Percentiles rank a stretch among this genome's conserved stretches.
These are phyloP conservation scores for Drosophila aldrichi DNA, from an alignment of 2,888 invertebrate genomes.

Conservation along the genomic window DNA sequence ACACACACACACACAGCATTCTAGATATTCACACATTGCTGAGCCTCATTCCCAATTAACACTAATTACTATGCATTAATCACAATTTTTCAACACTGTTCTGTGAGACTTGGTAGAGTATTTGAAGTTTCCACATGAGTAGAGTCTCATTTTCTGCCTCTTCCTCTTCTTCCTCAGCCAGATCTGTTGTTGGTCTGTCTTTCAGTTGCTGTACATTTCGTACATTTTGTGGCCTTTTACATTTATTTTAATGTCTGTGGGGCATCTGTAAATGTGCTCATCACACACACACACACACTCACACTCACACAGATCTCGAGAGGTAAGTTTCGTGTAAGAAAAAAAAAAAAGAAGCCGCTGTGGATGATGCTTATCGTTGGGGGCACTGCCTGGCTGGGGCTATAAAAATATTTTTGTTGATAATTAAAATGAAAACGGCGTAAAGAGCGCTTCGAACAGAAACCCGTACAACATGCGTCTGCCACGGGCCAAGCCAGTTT, in stretches of 20 bases:
- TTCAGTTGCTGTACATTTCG: conserved; percentile 16
- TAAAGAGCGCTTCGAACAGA: conserved; percentile 34
- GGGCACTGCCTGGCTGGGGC: conserved; percentile 42
- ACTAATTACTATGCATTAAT: too few species aligned
- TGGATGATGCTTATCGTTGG: conserved; percentile 55
- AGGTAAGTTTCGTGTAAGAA: conserved; percentile 53
- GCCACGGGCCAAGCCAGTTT: conserved; percentile 83
- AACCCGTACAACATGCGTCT: conserved; percentile 74
- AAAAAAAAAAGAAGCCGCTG: conserved; percentile 13
- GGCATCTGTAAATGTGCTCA: conserved; percentile 74
- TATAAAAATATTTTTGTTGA: conserved; percentile 78
- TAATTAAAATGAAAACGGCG: conserved; percentile 79
- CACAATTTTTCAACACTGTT: not conserved
- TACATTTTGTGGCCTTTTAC: conserved; percentile 71
- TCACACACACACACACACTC: conserved; percentile 43
- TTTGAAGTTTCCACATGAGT: conserved; percentile 5
- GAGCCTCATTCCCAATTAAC: too few species aligned
- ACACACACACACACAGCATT: too few species aligned
- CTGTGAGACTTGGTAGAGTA: conserved; percentile 20
- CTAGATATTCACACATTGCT: too few species aligned
- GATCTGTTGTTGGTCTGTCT: conserved; percentile 23
- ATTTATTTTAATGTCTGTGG: conserved; percentile 71
- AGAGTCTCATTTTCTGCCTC: conserved; percentile 1
- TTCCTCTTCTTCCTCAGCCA: not conserved
- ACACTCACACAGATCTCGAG: conserved; percentile 24